Conservation (phyloP, 2,797 vertebrate genomes). For the Xenentodon cancila region DNA sequence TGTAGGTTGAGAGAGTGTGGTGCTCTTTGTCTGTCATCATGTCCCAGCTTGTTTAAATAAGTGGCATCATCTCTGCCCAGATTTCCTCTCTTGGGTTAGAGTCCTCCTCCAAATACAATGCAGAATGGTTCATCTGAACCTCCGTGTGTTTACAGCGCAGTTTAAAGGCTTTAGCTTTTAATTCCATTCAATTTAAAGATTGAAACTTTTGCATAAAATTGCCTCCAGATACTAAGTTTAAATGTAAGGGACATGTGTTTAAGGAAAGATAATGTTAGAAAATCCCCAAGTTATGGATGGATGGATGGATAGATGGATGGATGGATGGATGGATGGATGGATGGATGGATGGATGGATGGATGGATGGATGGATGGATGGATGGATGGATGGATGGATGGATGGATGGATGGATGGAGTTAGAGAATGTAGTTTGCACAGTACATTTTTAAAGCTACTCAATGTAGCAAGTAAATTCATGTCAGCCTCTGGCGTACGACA, state of each 20-base stretch:
- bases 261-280: no score
- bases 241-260: neutral
- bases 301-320: no score
- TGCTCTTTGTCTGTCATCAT: conserved; percentile 24
- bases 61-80: conserved; percentile 5
- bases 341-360: no score
- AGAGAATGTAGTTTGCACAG: no score
- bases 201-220: neutral
- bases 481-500: no score
- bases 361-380: no score
- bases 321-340: no score
- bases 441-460: no score
- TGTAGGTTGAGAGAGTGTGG: neutral
- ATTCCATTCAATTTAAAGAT: neutral
- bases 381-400: no score
- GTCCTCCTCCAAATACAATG: conserved; percentile 1
- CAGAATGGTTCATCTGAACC: conserved; percentile 2
- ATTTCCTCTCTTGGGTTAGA: neutral
- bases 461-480: no score
- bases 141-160: neutral
- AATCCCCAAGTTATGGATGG: no score
- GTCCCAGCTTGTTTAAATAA: conserved; percentile 31
- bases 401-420: no score
- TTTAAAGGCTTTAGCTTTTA: neutral
- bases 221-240: neutral